A percentile compares a stretch with the other conserved stretches of the same genome.
phyloP scores from a whole-genome alignment of 2,888 invertebrate genomes.

The Cosmopolites sordidus region DNA sequence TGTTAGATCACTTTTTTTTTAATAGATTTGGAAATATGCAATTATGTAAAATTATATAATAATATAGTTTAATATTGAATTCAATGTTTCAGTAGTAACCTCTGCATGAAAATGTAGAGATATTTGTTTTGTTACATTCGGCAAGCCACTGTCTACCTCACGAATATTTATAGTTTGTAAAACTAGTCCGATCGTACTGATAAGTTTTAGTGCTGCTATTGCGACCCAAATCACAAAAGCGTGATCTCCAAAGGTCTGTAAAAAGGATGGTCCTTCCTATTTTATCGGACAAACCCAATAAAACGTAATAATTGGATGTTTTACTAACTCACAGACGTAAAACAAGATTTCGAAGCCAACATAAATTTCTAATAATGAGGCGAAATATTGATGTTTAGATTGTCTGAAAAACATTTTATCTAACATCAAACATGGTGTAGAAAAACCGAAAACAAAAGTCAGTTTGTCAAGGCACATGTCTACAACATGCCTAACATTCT shows the following conservation, averaged over 20 bases:
- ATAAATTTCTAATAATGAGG: conserved; percentile 27
- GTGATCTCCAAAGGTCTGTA: neutral
- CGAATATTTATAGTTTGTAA: neutral
- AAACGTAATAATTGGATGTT: conserved; percentile 29
- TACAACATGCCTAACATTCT: neutral
- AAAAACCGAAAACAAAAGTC: conserved; percentile 8
- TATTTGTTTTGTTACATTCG: no score
- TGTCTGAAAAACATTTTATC: conserved; percentile 22
- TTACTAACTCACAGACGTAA: conserved; percentile 20
- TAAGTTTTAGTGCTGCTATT: neutral
- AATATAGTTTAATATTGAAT: no score
- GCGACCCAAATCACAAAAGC: neutral
- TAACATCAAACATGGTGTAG: conserved; percentile 23
- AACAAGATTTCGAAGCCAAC: conserved; percentile 16
- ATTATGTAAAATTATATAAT: no score
- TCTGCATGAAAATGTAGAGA: no score
- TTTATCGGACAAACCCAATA: conserved; percentile 25
- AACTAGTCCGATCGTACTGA: neutral
- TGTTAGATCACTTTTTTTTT: no score
- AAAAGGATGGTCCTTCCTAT: conserved; percentile 2
- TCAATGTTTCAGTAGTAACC: no score
- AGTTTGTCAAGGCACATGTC: neutral
- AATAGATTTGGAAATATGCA: no score
- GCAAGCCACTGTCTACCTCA: no score
- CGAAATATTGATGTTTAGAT: conserved; percentile 23